Base-by-base conservation (phyloP, 2,797 vertebrate genomes). In the Neopelma chrysocephalum region DNA sequence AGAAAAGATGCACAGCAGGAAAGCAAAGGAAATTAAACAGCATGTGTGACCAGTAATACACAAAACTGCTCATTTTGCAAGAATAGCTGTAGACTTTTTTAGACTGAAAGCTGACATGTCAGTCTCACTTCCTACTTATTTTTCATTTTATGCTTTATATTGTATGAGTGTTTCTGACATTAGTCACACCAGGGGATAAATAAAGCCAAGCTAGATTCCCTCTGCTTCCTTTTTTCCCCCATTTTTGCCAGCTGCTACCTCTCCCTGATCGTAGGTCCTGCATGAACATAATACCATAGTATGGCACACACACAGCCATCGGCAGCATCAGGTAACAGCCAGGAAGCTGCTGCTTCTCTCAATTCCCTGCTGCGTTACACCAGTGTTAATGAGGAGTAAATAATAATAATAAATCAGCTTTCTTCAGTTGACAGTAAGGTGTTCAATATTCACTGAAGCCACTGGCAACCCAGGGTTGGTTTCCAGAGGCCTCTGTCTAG, bases 11-110 rank as follows among this genome's bases (percentile, higher is more conserved):
- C 43, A 36, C 47, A 82, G 70, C 47, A 79, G 62, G 77, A 82
- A 76, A 92, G 86, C 7, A n/a, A 69, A 27, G 40, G 43, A 82
- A 95, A 92, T 84, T 34, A 92, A 96, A 78, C 15, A 81, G 80
- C 12, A 6, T 18, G 21, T 47, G 53, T 65, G 77, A 83, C 38
- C 3, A 0, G 53, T 53, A 82, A 83, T 10, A 47, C 13, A 87
- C 42, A 53, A 40, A 90, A 86, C 36, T 31, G 22, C 23, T 92
- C 57, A 34, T 89, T 86, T 86, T 75, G 18, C 61, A 90, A 81
- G 92, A 81, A 65, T 9, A 83, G 40, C 65, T 42, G 17, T 66
- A 53, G 57, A 65, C 5, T 47, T 40, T 75, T 92, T 45, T 22
- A 84, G 40, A 64, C 26, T 9, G 2, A 82, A 77, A 86, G 34